Percentiles rank a stretch among this genome's conserved stretches.
Conservation (phyloP, 2,888 invertebrate species). For the Mimachlamys varia region DNA sequence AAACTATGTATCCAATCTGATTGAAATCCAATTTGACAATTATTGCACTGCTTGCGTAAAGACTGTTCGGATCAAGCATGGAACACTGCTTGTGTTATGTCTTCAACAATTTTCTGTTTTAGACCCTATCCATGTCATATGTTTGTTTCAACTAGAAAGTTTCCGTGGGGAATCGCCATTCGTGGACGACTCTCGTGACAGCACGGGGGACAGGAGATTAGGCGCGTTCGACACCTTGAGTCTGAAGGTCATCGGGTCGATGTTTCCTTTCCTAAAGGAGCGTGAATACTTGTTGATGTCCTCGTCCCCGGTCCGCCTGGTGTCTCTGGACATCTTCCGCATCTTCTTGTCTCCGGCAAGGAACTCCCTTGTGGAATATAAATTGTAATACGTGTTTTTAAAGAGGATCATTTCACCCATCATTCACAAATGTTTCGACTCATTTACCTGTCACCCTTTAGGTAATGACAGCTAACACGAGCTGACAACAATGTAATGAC, state of each 20-base stretch:
- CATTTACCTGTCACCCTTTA: too few species aligned
- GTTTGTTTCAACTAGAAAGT: constrained; percentile 5
- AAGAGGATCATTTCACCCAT: neutral
- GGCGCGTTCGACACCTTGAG: constrained; percentile 59
- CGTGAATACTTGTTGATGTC: constrained; percentile 67
- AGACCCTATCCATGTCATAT: too few species aligned
- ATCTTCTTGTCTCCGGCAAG: constrained; percentile 72
- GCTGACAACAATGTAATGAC: too few species aligned
- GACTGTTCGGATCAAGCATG: too few species aligned
- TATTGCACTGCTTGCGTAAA: too few species aligned
- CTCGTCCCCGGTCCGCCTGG: constrained; percentile 50
- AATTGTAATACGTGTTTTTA: neutral
- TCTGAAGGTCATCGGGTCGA: constrained; percentile 66
- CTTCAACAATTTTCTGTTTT: too few species aligned
- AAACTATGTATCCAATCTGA: too few species aligned
- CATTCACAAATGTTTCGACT: too few species aligned
- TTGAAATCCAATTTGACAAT: too few species aligned
- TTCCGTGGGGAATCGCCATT: neutral
- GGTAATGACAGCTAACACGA: too few species aligned
- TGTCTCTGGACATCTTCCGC: constrained; percentile 68
- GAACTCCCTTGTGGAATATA: constrained; percentile 65
- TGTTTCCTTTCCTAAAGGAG: constrained; percentile 69
- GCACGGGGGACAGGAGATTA: constrained; percentile 41
- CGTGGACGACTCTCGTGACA: neutral
- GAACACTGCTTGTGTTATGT: too few species aligned